phyloP scores from a whole-genome alignment of 2,113 vertebrate genomes.

The Balaeniceps rex region DNA sequence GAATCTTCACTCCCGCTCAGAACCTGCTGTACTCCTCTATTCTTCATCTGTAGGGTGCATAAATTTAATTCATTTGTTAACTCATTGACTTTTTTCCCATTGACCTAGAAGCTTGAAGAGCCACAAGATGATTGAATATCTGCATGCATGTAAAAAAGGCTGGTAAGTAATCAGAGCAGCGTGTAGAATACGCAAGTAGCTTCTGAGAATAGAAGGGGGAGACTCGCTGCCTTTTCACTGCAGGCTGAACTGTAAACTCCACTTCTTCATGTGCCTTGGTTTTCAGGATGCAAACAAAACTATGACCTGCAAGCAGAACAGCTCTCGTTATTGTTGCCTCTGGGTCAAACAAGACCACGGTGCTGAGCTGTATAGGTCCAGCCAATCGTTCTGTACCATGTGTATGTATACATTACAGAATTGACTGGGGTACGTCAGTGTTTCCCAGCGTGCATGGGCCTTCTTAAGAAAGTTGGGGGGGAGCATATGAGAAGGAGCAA shows the following conservation, averaged over 20 bases:
- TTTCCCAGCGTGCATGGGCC: neutral
- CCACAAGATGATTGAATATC: neutral
- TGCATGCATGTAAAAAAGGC: neutral
- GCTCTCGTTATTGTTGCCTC: neutral
- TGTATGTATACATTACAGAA: neutral
- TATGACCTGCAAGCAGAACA: neutral
- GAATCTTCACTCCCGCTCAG: neutral
- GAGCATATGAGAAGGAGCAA: neutral
- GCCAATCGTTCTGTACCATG: neutral
- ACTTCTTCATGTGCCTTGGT: neutral
- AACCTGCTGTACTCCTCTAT: neutral
- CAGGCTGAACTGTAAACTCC: neutral
- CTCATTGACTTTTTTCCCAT: neutral
- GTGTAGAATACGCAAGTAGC: neutral
- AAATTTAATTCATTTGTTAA: neutral
- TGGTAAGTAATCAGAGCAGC: neutral
- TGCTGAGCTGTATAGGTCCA: neutral
- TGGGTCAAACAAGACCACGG: neutral
- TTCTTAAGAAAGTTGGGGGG: neutral
- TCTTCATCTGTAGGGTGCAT: neutral
- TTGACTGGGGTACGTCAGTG: neutral
- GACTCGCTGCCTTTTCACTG: neutral
- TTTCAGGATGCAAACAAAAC: neutral
- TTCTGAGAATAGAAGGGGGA: neutral
- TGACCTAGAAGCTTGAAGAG: neutral